phyloP scores from a whole-genome alignment of 2,888 invertebrate species.

The Anagyrus pseudococci region DNA sequence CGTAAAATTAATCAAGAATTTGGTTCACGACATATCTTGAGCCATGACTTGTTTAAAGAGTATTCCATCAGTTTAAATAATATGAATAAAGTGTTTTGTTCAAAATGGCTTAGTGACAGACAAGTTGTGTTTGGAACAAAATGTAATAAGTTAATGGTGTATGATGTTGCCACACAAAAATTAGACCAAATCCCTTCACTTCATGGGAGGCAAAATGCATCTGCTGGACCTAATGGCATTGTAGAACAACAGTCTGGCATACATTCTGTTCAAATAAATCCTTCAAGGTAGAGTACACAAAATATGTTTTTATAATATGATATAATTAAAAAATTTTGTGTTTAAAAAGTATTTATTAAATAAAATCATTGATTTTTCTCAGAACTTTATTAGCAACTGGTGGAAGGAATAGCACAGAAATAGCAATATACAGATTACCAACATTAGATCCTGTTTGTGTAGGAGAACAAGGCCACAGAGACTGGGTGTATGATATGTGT shows the following conservation, averaged over 20 bases:
- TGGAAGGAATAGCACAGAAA: slow-evolving; percentile 89
- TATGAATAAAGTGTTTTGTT: slow-evolving; percentile 94
- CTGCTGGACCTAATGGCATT: slow-evolving; percentile 62
- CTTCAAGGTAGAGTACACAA: slow-evolving; percentile 67
- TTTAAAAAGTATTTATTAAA: slow-evolving; percentile 5
- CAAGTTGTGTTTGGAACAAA: slow-evolving; percentile 97
- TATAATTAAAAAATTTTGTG: not conserved
- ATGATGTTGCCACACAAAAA: slow-evolving; percentile 86
- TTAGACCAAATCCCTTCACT: slow-evolving; percentile 90
- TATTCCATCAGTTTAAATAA: slow-evolving; percentile 82
- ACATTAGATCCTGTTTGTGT: slow-evolving; percentile 94
- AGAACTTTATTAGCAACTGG: slow-evolving; percentile 89
- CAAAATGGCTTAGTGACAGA: slow-evolving; percentile 93
- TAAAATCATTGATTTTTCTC: slow-evolving; percentile 30
- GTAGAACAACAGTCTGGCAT: slow-evolving; percentile 84
- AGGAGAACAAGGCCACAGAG: slow-evolving; percentile 88
- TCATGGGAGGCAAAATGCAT: slow-evolving; percentile 68
- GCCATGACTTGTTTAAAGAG: slow-evolving; percentile 88
- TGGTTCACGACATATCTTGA: slow-evolving; percentile 86
- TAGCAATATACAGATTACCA: slow-evolving; percentile 90
- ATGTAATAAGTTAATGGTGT: slow-evolving; percentile 94
- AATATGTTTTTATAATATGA: slow-evolving; percentile 6
- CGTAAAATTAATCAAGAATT: slow-evolving; percentile 78
- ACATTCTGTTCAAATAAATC: slow-evolving; percentile 93
- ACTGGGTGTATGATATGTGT: slow-evolving; percentile 93